phyloP scores from a whole-genome alignment of 2,888 invertebrate species.

The Sceliomorpha sp. region DNA sequence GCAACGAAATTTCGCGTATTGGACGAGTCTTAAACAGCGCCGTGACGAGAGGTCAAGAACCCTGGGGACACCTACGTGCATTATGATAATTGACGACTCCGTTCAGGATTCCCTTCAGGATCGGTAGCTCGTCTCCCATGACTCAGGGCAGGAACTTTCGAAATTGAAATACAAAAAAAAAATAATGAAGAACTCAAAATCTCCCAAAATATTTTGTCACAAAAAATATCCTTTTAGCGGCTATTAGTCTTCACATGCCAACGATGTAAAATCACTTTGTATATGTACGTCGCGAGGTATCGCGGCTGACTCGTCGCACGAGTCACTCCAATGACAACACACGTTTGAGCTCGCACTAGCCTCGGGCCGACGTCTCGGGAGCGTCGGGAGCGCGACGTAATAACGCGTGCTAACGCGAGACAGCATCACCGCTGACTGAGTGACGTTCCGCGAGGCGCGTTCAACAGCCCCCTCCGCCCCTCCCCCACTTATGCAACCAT shows the following conservation, averaged over 20 bases:
- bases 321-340: conserved; percentile 60
- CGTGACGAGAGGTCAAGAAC: not conserved
- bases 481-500: conserved; percentile 81
- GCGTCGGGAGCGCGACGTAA: conserved; percentile 68
- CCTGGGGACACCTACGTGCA: conserved; percentile 89
- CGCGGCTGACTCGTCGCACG: conserved; percentile 61
- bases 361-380: conserved; percentile 50
- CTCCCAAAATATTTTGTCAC: too few relatives aligned
- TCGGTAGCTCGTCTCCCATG: conserved; percentile 95
- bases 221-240: too few relatives aligned
- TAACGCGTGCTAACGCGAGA: conserved; percentile 77
- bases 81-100: conserved; percentile 95
- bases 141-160: conserved; percentile 72
- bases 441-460: conserved; percentile 83
- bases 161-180: too few relatives aligned
- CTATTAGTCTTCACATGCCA: too few relatives aligned
- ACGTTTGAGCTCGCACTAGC: conserved; percentile 19
- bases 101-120: conserved; percentile 94
- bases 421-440: conserved; percentile 80
- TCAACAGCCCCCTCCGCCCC: conserved; percentile 83
- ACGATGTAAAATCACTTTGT: too few relatives aligned
- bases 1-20: too few relatives aligned
- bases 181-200: conserved; percentile 8
- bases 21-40: too few relatives aligned
- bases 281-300: not conserved